Evolutionary conservation across 1,140 invertebrate species (phyloP), one percentile per base, ranked within the genome.

Genomic region (Dendroctonus ponderosae): DNA sequence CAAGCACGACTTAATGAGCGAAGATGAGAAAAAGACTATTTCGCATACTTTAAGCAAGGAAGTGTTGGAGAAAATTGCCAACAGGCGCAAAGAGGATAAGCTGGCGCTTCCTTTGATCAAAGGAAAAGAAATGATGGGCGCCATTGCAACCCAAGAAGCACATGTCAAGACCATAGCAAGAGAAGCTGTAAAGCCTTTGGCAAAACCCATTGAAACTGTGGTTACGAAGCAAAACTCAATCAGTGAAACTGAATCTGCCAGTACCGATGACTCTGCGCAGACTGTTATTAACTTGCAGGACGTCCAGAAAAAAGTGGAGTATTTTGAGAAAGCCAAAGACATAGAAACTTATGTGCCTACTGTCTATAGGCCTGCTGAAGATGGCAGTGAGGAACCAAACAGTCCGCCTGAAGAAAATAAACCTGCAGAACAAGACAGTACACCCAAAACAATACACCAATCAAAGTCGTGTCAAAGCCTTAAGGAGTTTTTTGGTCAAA

Each of bases 401-500:
- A 43, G 43, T 7, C 46, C 51, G 6, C 43, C 40, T 11, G 15
- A 58, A 38, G 11, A 43, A 8, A 5, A 37, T n/a, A 41, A 43
- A 54, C 8, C 15, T 14, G 26, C 41, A 50, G 6, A 56, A n/a
- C 46, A 43, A 61, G 37, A 15, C 51, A 3, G 51, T 56, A 49
- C 26, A 26, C 26, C 26, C 26, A 46, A 42, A 84, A 26, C 58
- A 14, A n/a, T 67, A 5, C 81, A 80, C 38, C 82, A 84, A 48
- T 89, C 89, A 0, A 85, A 89, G 67, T 92, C 89, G 3, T 88
- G 85, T 69, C 82, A 90, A 26, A 86, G 90, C 77, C 75, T 93
- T 44, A 91, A 90, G 73, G 90, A 91, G 53, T 75, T 91, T 0
- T 92, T 90, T 72, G 91, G 91, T 0, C 90, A 93, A 77, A 82